A percentile compares a stretch with the other conserved stretches of the same genome.
These are phyloP conservation scores for Syrmaticus mikado DNA, from an alignment of 2,113 vertebrate species.

Conservation along the genomic window DNA sequence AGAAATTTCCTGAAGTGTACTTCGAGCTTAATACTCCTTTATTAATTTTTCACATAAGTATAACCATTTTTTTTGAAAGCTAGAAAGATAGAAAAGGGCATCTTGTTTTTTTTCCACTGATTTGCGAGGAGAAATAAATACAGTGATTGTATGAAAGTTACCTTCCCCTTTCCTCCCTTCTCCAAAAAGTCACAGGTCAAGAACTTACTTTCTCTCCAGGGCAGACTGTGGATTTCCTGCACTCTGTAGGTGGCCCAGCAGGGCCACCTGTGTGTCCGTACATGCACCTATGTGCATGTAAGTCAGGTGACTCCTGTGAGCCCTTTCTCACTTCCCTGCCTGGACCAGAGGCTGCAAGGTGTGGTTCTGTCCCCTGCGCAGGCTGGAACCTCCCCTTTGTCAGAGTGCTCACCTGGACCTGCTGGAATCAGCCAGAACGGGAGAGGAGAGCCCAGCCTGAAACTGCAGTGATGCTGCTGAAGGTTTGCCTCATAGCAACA, in stretches of 20 bases:
- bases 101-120: not conserved
- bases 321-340: not conserved
- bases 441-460: not conserved
- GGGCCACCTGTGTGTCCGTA: too few species aligned
- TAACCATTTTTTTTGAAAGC: not conserved
- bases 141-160: not conserved
- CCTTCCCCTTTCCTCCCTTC: not conserved
- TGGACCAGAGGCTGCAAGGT: not conserved
- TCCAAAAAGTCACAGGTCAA: not conserved
- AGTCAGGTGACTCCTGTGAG: not conserved
- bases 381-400: not conserved
- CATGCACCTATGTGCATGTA: too few species aligned
- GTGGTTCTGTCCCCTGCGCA: rapidly evolving
- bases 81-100: not conserved
- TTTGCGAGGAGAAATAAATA: not conserved
- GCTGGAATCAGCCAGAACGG: rapidly evolving
- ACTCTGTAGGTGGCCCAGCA: not conserved
- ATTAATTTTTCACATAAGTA: not conserved
- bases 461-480: too few species aligned
- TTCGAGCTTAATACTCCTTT: not conserved
- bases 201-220: not conserved
- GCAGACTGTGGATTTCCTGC: not conserved
- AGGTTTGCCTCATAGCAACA: not conserved
- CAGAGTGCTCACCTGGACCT: rapidly evolving
- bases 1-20: not conserved